phyloP scores from a whole-genome alignment of 2,888 invertebrate genomes.

The Acheta domesticus region DNA sequence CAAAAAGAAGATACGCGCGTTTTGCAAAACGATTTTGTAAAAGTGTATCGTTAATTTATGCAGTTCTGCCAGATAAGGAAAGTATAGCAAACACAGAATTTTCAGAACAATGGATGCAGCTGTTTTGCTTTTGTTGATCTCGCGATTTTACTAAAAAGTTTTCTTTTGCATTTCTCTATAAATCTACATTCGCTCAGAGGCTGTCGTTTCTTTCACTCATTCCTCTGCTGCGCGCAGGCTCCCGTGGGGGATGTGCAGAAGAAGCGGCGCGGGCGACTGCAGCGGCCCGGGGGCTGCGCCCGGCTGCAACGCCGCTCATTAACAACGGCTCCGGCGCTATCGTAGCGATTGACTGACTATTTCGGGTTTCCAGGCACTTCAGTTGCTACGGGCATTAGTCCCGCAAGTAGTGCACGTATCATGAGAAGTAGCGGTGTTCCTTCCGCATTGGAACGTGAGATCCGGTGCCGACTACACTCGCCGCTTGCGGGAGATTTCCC shows the following conservation, averaged over 20 bases:
- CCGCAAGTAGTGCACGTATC: too few species aligned
- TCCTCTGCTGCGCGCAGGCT: background rate
- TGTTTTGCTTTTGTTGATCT: constrained; percentile 18
- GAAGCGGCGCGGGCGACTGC: too few species aligned
- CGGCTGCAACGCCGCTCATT: too few species aligned
- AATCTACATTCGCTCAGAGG: background rate
- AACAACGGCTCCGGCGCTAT: too few species aligned
- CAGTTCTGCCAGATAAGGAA: constrained; percentile 18
- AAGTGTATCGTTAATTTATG: background rate
- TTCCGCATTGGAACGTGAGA: too few species aligned
- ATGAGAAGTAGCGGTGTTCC: too few species aligned
- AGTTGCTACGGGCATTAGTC: too few species aligned
- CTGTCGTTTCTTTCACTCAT: constrained; percentile 7
- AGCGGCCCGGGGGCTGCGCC: too few species aligned
- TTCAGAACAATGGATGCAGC: background rate
- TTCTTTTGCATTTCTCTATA: constrained; percentile 1
- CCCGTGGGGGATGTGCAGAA: background rate
- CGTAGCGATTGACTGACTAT: too few species aligned
- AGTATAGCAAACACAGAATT: constrained; percentile 18
- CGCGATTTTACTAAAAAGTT: background rate
- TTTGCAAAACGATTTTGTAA: constrained; percentile 4
- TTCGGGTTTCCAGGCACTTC: too few species aligned
- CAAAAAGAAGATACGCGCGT: background rate
- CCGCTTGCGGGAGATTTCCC: too few species aligned
- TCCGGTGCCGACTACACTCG: too few species aligned